Base-by-base conservation (phyloP, 1,140 invertebrate species). In the Oppia nitens region DNA sequence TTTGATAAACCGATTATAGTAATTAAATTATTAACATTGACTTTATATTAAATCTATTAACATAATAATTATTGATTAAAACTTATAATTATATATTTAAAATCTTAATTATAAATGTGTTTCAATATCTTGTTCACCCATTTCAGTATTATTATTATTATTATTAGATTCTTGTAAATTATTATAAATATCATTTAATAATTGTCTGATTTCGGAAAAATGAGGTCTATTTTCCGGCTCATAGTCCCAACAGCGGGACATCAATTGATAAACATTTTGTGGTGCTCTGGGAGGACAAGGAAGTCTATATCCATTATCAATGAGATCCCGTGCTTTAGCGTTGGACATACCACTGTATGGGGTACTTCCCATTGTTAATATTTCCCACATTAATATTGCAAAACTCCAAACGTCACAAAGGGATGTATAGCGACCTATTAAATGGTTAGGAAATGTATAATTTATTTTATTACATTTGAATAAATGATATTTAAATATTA, bases 351-450 rank as follows among this genome's bases (percentile, higher is more conserved):
- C 92, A 45, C 82, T 82, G 68, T 96, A 97, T 0, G 93, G 93
- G 59, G 86, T 91, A 62, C 83, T 83, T 11, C 93, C 93, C 70
- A 83, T 82, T 0, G 89, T 87, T 9, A 74, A 95, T 96, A 97
- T 89, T 74, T 97, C 93, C 91, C 92, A 97, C 76, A 87, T 84
- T 45, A 98, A 74, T 60, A 98, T 85, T 21, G 92, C 92, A 72
- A 90, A 98, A 68, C 89, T 94, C 92, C 93, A 97, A n/a, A 96
- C 89, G 74, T 97, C 93, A 73, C 90, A 95, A 2, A 95, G 72
- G 0, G 88, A 87, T n/a, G 92, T 96, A 70, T 97, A 98, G n/a
- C 12, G 21, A 40, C 32, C 32, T 40, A 40, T 40, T 40, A n/a
- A n/a, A n/a, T n/a, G n/a, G n/a, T n/a, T n/a, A n/a, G n/a, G n/a